Percentiles rank a stretch among this genome's conserved stretches.
phyloP scores from a whole-genome alignment of 2,797 vertebrate genomes.

The Esox masquinongy region DNA sequence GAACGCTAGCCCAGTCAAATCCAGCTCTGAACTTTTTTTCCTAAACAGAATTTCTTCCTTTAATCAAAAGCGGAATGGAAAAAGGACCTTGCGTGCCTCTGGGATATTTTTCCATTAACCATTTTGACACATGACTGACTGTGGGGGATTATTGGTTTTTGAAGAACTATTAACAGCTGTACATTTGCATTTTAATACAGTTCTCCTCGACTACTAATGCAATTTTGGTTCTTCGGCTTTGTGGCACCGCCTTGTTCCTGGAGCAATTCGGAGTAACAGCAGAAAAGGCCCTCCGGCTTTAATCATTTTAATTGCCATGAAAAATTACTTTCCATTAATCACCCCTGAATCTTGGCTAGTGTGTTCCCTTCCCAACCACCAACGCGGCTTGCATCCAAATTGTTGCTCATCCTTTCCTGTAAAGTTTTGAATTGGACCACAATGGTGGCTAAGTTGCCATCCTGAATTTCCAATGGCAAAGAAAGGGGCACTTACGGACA shows the following conservation, averaged over 20 bases:
- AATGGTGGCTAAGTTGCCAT: conserved; percentile 8
- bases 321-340: conserved; percentile 78
- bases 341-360: conserved; percentile 66
- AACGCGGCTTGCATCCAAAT: conserved; percentile 47
- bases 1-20: background rate
- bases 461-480: conserved; percentile 21
- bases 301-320: conserved; percentile 79
- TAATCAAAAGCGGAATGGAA: conserved; percentile 96
- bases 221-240: conserved; percentile 93
- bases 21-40: conserved; percentile 25
- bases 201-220: conserved; percentile 94
- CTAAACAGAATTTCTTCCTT: conserved; percentile 86
- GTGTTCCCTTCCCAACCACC: conserved; percentile 20
- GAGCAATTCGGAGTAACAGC: conserved; percentile 77
- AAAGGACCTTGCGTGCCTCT: conserved; percentile 88
- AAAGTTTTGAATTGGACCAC: conserved; percentile 38
- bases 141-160: conserved; percentile 99
- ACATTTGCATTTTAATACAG: conserved; percentile 99
- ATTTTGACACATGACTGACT: conserved; percentile 99
- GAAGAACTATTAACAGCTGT: conserved; percentile 99
- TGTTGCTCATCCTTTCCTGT: conserved; percentile 38
- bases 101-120: conserved; percentile 99
- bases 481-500: conserved; percentile 16
- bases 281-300: conserved; percentile 68
- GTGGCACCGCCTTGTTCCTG: conserved; percentile 86